Evolutionary conservation across 2,888 invertebrate genomes (phyloP).

Genomic region (Oeneis ivallda): DNA sequence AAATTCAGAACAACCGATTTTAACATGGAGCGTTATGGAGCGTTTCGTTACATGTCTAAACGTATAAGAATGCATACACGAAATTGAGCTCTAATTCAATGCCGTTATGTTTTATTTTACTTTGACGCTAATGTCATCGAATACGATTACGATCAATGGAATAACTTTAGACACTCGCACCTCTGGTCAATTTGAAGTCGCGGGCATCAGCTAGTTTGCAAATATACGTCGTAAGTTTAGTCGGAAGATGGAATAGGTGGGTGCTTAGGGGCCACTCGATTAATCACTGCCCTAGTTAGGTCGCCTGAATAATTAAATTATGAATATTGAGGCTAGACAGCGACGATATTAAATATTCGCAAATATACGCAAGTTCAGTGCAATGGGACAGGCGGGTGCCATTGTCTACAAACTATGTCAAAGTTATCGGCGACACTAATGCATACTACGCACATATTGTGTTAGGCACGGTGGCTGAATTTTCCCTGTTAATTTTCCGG

Average conservation of each 20-base stretch:
- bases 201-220: neutral
- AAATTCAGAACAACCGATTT: too few relatives aligned
- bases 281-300: neutral
- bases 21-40: too few relatives aligned
- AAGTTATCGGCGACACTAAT: conserved; percentile 25
- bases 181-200: too few relatives aligned
- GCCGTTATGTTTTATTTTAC: too few relatives aligned
- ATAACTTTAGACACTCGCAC: too few relatives aligned
- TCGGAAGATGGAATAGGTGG: neutral
- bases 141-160: too few relatives aligned
- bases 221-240: neutral
- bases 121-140: too few relatives aligned
- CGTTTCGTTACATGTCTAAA: too few relatives aligned
- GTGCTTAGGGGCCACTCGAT: neutral
- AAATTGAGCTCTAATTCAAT: too few relatives aligned
- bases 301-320: neutral
- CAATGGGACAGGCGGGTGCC: conserved; percentile 18
- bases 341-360: conserved; percentile 8
- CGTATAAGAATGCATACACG: too few relatives aligned
- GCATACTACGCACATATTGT: conserved; percentile 25
- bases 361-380: conserved; percentile 10
- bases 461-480: conserved; percentile 18
- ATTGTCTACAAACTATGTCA: conserved; percentile 9
- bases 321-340: neutral
- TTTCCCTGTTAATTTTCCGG: conserved; percentile 24